Base-by-base conservation (phyloP, 2,113 vertebrate species). In the human region DNA sequence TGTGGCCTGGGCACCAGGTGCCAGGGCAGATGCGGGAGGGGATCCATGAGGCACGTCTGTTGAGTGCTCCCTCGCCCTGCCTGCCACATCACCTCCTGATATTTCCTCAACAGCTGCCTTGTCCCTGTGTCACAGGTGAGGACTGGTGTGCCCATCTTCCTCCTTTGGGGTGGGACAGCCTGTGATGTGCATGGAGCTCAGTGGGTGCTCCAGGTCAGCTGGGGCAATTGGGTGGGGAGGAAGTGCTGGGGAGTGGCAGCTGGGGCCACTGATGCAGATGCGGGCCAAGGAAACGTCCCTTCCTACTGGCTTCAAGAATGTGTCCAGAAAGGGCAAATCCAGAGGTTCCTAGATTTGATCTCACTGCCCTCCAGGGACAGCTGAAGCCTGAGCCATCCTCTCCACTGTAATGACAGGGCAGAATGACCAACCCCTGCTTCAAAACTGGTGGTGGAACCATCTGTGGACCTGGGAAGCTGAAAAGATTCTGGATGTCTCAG, bases 261-360 rank as follows among this genome's bases (percentile, higher is more conserved):
- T 23, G 55, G 84, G 22, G 32, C 40, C 59, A 25, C 5, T 1
- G 2, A 5, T 2, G 10, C 20, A 6, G 14, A 22, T 16, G 0
- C 8, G 38, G 13, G 14, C 59, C 13, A 2, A 81, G 64, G 78
- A 81, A 59, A 40, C 1, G 4, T 25, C 40, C 40, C 66, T 79
- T 72, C 35, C 18, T 55, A 23, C 68, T 32, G 45, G 2, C 1
- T 4, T 73, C 40, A 52, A 38, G 14, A 48, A 38, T 45, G 14
- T 16, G 6, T 30, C 70, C n/a, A 23, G 61, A 61, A 68, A 78
- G n/a, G 18, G 13, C 68, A 78, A 57, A 35, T 52, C n/a, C 61
- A 52, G 38, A 23, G 35, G 66, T 66, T 35, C n/a, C 79, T 5
- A 1, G 38, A 75, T 10, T 25, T 70, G 70, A 86, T 81, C 10